Percentiles rank a stretch among this genome's conserved stretches.
Conservation (phyloP, 35 echinoderm and acorn worm species). For the Lytechinus variegatus region DNA sequence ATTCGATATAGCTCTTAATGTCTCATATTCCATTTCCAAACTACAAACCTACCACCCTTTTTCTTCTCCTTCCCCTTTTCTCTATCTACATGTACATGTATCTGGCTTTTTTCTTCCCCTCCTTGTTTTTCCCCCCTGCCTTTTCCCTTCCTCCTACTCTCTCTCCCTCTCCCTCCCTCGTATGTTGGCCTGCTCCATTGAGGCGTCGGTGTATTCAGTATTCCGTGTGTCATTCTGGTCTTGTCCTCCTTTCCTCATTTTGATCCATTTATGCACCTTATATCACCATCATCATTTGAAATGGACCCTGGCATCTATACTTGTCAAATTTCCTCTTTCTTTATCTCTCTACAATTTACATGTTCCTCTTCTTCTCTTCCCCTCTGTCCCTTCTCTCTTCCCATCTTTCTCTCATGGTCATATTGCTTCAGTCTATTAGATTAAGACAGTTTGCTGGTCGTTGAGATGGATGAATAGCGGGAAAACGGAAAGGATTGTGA, state of each 20-base stretch:
- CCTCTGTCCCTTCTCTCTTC: neutral
- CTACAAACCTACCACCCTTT: too few relatives aligned
- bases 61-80: neutral
- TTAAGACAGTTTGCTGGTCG: constrained; percentile 20
- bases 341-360: neutral
- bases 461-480: neutral
- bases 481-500: constrained; percentile 38
- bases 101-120: neutral
- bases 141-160: neutral
- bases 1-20: too few relatives aligned
- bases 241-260: neutral
- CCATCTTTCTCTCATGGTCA: neutral
- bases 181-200: neutral
- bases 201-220: too few relatives aligned
- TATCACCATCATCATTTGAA: neutral
- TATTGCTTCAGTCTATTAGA: constrained; percentile 13
- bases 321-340: neutral
- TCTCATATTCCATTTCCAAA: too few relatives aligned
- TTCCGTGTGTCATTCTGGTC: neutral
- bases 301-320: neutral
- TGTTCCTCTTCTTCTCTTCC: neutral
- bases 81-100: neutral
- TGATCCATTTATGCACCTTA: neutral
- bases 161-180: neutral
- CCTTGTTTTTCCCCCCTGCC: neutral